Percentiles rank a stretch among this genome's conserved stretches.
Conservation (phyloP, 2,113 vertebrate genomes). For the Channa argus region DNA sequence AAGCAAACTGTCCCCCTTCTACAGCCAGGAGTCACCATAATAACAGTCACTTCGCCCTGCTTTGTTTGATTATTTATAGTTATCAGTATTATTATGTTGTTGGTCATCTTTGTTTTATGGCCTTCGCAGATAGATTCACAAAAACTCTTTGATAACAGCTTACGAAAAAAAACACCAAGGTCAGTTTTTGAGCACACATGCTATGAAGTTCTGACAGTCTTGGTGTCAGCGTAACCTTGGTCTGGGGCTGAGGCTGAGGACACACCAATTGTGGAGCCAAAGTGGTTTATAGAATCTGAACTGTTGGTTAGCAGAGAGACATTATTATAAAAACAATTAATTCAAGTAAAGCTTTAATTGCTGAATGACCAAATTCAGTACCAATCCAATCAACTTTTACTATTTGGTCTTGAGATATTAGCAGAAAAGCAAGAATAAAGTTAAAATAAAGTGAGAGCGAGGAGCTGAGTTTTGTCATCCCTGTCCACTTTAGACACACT, state of each 20-base stretch:
- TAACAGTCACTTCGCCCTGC: conserved; percentile 51
- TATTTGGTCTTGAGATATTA: conserved; percentile 39
- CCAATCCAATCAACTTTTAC: conserved; percentile 27
- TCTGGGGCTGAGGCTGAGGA: conserved; percentile 72
- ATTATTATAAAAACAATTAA: conserved; percentile 24
- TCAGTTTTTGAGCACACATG: conserved; percentile 72
- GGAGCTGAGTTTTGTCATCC: conserved; percentile 31
- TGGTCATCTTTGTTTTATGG: conserved; percentile 70
- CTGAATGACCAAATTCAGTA: conserved; percentile 31
- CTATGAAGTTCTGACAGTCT: conserved; percentile 60
- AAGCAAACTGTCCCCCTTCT: conserved; percentile 52
- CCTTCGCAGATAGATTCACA: conserved; percentile 69
- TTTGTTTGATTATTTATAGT: conserved; percentile 69
- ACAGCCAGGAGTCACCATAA: conserved; percentile 16
- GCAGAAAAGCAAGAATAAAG: conserved; percentile 4
- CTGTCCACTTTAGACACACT: conserved; percentile 76
- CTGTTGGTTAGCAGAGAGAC: conserved; percentile 4
- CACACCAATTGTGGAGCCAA: conserved; percentile 53
- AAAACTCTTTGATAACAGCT: conserved; percentile 74
- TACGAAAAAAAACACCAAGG: conserved; percentile 47
- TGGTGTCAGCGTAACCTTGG: conserved; percentile 68
- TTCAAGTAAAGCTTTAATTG: conserved; percentile 34
- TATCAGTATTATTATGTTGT: conserved; percentile 64
- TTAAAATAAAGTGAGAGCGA: background rate
- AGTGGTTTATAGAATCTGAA: conserved; percentile 39